Conservation (phyloP, 1,140 invertebrate species). For the Drosophila sproati region DNA sequence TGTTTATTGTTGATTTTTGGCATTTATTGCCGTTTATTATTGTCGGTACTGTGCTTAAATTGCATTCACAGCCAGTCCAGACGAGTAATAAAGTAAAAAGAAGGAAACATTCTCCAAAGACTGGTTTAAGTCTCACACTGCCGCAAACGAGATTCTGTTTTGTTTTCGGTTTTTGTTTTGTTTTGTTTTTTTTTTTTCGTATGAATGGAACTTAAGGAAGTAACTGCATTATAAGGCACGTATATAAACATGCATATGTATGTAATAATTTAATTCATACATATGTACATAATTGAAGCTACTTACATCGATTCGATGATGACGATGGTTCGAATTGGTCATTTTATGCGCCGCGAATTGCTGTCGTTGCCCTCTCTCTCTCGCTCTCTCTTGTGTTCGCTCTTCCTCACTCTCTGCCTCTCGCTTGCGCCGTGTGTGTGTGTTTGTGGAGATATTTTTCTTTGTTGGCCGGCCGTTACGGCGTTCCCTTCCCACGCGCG, state of each 20-base stretch:
- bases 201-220: slow-evolving; percentile 3
- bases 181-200: slow-evolving; percentile 1
- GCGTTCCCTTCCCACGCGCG: slow-evolving; percentile 53
- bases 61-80: slow-evolving; percentile 38
- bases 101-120: slow-evolving; percentile 12
- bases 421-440: background rate
- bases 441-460: slow-evolving; percentile 43
- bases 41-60: slow-evolving; percentile 39
- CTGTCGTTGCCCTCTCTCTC: slow-evolving; percentile 49
- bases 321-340: slow-evolving; percentile 76
- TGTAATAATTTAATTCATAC: background rate
- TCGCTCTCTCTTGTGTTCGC: slow-evolving; percentile 33
- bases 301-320: slow-evolving; percentile 75
- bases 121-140: background rate
- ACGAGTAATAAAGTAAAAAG: slow-evolving; percentile 22
- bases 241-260: background rate
- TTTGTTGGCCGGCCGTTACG: slow-evolving; percentile 53
- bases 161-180: slow-evolving; percentile 12
- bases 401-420: slow-evolving; percentile 24
- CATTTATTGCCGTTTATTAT: slow-evolving; percentile 43
- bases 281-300: slow-evolving; percentile 15
- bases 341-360: slow-evolving; percentile 70
- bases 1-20: slow-evolving; percentile 32
- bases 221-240: background rate
- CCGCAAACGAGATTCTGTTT: slow-evolving; percentile 23